Base-by-base conservation (phyloP, 2,113 vertebrate species). In the Stegastes partitus region DNA sequence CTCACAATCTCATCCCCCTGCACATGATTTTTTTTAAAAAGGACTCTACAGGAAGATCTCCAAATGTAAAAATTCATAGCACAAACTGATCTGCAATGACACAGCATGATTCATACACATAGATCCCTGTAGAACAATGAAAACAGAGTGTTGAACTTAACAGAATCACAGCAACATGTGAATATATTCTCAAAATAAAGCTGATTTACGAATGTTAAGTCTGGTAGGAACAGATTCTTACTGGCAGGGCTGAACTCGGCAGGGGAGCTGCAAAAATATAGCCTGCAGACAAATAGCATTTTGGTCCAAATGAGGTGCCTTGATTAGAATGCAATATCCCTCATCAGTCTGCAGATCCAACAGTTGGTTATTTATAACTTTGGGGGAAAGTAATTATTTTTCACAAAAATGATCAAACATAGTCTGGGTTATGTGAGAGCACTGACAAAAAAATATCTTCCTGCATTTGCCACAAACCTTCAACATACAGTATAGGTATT, bases 321-420 rank as follows among this genome's bases (percentile, higher is more conserved):
- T 84, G 61, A 84, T 86, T 72, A 23, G 47, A 74, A 57, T 64
- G 72, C 77, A 81, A 68, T 65, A 54, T 28, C 69, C 50, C 50
- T 69, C 19, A 84, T 79, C 62, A 66, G 44, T 68, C 21, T 66
- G 45, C 58, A 59, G 53, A 68, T 34, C 57, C 49, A 77, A 55
- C 49, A 59, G 26, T 50, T 71, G 39, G 59, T 62, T 84, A 75
- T 74, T 84, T 68, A 68, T 71, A 68, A 68, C 50, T 42, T 18
- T 16, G 11, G 39, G 1, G 57, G 34, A 26, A 45, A 47, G n/a
- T 42, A 64, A 11, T 21, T 56, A 23, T 4, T 66, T 55, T 51
- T 69, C 26, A 66, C 18, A 65, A 23, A 53, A 31, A n/a, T 72
- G 57, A 1, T 49, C 14, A 9, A 34, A 34, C 7, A 34, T 34